These are phyloP conservation scores for Pachyseris speciosa DNA, from an alignment of 64 coral and sea anemone genomes.

Conservation along the genomic window DNA sequence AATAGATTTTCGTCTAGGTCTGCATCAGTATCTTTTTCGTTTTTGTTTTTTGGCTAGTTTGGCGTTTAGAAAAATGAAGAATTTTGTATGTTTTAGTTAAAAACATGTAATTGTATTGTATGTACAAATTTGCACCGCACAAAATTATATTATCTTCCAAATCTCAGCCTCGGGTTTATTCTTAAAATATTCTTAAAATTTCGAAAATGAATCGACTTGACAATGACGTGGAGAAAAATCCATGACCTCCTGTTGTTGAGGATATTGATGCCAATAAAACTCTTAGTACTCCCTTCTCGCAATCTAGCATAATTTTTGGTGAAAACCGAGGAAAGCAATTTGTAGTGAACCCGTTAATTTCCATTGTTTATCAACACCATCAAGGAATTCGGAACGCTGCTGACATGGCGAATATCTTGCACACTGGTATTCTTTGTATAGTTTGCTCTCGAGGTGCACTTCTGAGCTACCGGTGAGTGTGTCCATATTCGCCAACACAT, in stretches of 20 bases:
- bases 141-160: too few species aligned
- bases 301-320: slow-evolving; percentile 21
- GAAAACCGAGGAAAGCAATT: slow-evolving; percentile 32
- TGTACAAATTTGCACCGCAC: too few species aligned
- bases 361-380: slow-evolving; percentile 30
- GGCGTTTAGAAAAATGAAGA: too few species aligned
- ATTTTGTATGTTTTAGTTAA: too few species aligned
- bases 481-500: neutral
- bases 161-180: too few species aligned
- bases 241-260: neutral
- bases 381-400: slow-evolving; percentile 9
- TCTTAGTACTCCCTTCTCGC: slow-evolving; percentile 25
- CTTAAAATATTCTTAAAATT: too few species aligned
- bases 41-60: too few species aligned
- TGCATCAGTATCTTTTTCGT: too few species aligned
- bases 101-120: too few species aligned
- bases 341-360: slow-evolving; percentile 5
- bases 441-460: slow-evolving; percentile 24
- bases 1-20: too few species aligned
- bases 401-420: slow-evolving; percentile 16
- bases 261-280: slow-evolving; percentile 14
- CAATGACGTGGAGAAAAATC: slow-evolving; percentile 31
- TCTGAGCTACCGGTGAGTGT: slow-evolving; percentile 18
- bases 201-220: too few species aligned
- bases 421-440: slow-evolving; percentile 52